A percentile compares a stretch with the other conserved stretches of the same genome.
These are phyloP conservation scores for Phataginus tetradactyla DNA, from an alignment of 2,797 vertebrate species.

Conservation along the genomic window DNA sequence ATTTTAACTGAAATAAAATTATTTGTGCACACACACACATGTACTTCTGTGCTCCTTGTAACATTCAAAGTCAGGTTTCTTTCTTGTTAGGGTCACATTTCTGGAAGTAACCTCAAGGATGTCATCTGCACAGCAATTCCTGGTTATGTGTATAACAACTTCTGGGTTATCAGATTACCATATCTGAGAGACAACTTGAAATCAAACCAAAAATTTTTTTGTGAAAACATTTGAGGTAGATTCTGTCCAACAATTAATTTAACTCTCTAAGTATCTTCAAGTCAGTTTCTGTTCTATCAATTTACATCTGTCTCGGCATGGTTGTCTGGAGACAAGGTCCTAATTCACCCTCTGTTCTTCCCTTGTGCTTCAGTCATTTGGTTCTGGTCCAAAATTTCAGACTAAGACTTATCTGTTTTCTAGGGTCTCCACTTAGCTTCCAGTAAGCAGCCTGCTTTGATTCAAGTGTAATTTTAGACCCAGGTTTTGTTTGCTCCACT, in stretches of 20 bases:
- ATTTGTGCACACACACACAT: neutral
- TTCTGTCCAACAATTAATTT: neutral
- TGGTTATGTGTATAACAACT: neutral
- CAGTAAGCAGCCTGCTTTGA: neutral
- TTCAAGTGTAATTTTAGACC: neutral
- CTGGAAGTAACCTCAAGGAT: neutral
- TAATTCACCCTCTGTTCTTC: neutral
- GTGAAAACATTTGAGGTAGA: slow-evolving; percentile 4
- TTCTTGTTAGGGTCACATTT: neutral
- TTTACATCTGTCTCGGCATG: neutral
- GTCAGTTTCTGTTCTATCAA: neutral
- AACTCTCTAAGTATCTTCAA: neutral
- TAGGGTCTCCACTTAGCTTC: neutral
- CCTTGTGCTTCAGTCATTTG: neutral
- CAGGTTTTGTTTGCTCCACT: neutral
- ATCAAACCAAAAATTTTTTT: neutral
- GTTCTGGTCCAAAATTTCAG: neutral
- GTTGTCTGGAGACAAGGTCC: neutral
- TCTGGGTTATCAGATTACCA: neutral
- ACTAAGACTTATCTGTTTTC: neutral
- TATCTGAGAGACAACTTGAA: neutral
- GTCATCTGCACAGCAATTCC: neutral
- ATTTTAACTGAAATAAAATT: neutral
- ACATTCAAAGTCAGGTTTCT: neutral
- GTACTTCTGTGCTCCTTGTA: neutral